These are phyloP conservation scores for Falco novaeseelandiae DNA, from an alignment of 2,797 vertebrate genomes.

Conservation along the genomic window DNA sequence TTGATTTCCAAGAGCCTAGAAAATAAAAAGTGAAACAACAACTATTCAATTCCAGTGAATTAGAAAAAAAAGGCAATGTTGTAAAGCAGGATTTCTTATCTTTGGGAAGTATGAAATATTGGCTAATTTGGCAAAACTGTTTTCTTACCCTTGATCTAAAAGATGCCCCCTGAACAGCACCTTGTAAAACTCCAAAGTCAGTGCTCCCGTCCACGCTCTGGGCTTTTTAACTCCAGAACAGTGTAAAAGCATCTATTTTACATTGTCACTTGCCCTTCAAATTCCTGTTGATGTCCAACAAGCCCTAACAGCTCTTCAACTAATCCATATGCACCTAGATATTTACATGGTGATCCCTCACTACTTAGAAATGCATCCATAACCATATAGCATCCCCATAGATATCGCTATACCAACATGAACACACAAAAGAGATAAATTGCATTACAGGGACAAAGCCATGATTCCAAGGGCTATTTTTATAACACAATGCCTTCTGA, in stretches of 20 bases:
- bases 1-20: neutral
- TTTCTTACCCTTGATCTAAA: neutral
- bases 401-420: rapidly evolving
- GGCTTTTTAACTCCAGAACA: neutral
- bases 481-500: neutral
- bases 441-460: rapidly evolving
- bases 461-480: neutral
- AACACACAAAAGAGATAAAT: neutral
- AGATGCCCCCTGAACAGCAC: neutral
- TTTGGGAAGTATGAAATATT: neutral
- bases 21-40: neutral
- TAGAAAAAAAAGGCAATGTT: neutral
- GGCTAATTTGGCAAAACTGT: neutral
- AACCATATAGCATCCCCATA: neutral
- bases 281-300: neutral
- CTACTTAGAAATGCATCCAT: neutral
- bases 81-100: neutral
- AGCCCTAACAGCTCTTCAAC: neutral
- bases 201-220: neutral
- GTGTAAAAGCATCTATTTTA: neutral
- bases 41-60: neutral
- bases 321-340: neutral
- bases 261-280: neutral
- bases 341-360: neutral
- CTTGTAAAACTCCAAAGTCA: neutral